A percentile compares a stretch with the other conserved stretches of the same genome.
Conservation (phyloP, 2,797 vertebrate genomes). For the Tenualosa thibaudeaui region DNA sequence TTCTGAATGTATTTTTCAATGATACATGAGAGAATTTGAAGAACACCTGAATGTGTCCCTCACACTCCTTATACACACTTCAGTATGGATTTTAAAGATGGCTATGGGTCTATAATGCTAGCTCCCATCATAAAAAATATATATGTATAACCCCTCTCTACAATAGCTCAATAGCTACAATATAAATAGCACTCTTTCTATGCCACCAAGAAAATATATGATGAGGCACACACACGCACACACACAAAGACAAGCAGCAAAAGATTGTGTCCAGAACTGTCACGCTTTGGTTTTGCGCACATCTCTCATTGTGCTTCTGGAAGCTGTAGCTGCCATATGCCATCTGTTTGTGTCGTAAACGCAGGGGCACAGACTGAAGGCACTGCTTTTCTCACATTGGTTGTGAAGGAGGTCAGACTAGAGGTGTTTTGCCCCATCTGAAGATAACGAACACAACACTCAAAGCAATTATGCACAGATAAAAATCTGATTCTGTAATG, state of each 20-base stretch:
- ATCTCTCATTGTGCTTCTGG: background rate
- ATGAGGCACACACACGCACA: background rate
- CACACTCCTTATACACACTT: too few species aligned
- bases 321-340: background rate
- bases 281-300: background rate
- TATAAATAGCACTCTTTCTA: background rate
- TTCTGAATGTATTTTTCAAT: background rate
- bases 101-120: background rate
- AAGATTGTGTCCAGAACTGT: background rate
- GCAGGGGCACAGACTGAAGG: background rate
- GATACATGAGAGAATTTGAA: background rate
- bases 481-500: slow-evolving; percentile 48
- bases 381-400: background rate
- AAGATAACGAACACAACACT: slow-evolving; percentile 48
- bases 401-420: background rate
- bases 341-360: background rate
- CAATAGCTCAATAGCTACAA: background rate
- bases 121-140: background rate
- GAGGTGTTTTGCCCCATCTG: slow-evolving; percentile 29
- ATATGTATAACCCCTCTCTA: background rate
- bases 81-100: background rate
- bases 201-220: background rate
- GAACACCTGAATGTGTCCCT: background rate
- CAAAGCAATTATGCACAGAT: slow-evolving; percentile 55
- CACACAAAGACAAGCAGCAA: background rate